Evolutionary conservation across 2,797 vertebrate genomes (phyloP).

Genomic region (Acanthurus tractus): DNA sequence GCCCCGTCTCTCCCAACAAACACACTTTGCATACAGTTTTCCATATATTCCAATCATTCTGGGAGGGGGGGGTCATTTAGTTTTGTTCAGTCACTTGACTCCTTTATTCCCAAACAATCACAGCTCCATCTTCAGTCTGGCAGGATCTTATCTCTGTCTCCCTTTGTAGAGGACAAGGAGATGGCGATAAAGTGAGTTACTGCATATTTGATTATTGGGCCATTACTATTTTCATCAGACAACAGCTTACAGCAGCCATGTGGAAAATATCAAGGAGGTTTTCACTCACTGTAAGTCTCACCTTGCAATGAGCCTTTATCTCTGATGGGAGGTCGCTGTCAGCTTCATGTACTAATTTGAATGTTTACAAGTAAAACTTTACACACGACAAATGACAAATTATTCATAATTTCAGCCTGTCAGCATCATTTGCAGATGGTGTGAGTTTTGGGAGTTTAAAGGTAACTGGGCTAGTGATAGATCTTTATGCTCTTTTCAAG

Average conservation of each 20-base stretch:
- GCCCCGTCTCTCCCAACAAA: slow-evolving; percentile 66
- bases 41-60: slow-evolving; percentile 86
- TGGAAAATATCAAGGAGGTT: slow-evolving; percentile 75
- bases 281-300: slow-evolving; percentile 78
- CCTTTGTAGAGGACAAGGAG: slow-evolving; percentile 73
- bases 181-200: slow-evolving; percentile 90
- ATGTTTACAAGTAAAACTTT: slow-evolving; percentile 7
- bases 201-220: slow-evolving; percentile 75
- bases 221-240: slow-evolving; percentile 70
- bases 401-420: slow-evolving; percentile 5
- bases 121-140: slow-evolving; percentile 76
- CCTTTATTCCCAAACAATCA: slow-evolving; percentile 77
- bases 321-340: slow-evolving; percentile 27
- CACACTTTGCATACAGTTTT: slow-evolving; percentile 87
- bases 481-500: slow-evolving; percentile 95
- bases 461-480: slow-evolving; percentile 74
- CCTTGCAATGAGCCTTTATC: slow-evolving; percentile 41
- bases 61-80: slow-evolving; percentile 81
- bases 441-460: slow-evolving; percentile 32
- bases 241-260: slow-evolving; percentile 74
- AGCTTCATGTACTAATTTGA: slow-evolving; percentile 4
- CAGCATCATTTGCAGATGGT: slow-evolving; percentile 7
- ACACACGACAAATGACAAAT: not conserved
- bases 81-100: slow-evolving; percentile 84
- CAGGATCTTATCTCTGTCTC: slow-evolving; percentile 76